Evolutionary conservation across 1,140 invertebrate genomes (phyloP).

Genomic region (Hyles euphorbiae): DNA sequence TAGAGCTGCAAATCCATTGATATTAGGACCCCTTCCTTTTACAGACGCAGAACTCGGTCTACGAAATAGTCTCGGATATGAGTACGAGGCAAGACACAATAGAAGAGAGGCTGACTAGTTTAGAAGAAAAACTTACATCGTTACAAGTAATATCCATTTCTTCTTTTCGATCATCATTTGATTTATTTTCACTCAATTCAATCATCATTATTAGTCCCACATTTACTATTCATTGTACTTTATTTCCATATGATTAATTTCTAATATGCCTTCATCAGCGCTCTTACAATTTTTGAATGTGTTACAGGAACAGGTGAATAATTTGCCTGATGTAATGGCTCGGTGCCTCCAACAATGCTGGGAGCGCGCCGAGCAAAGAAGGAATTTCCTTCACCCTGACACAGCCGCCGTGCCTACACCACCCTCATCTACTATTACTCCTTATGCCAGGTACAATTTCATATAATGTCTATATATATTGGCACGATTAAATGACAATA

Average conservation of each 20-base stretch:
- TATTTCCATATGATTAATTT: background rate
- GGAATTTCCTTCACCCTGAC: conserved; percentile 90
- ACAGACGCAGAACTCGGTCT: conserved; percentile 97
- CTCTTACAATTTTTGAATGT: no score
- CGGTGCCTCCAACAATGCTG: conserved; percentile 83
- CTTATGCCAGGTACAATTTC: conserved; percentile 51
- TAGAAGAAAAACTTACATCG: conserved; percentile 90
- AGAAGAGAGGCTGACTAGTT: conserved; percentile 89
- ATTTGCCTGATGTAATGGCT: conserved; percentile 88
- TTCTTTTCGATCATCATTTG: no score
- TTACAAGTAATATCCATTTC: conserved; percentile 77
- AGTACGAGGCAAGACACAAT: conserved; percentile 92
- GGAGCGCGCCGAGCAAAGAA: conserved; percentile 82
- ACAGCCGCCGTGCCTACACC: conserved; percentile 78
- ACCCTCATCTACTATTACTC: conserved; percentile 51
- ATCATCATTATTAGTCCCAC: no score
- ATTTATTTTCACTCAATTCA: no score
- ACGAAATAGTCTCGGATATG: conserved; percentile 98
- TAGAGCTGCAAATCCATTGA: conserved; percentile 73
- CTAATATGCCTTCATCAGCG: background rate
- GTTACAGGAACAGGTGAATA: conserved; percentile 84
- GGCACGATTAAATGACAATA: no score
- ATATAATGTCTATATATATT: no score
- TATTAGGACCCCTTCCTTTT: conserved; percentile 77
- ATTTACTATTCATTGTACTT: no score